A percentile compares a stretch with the other conserved stretches of the same genome.
Evolutionary conservation across 2,888 invertebrate genomes (phyloP).

Genomic region (Ennomos erosarius): DNA sequence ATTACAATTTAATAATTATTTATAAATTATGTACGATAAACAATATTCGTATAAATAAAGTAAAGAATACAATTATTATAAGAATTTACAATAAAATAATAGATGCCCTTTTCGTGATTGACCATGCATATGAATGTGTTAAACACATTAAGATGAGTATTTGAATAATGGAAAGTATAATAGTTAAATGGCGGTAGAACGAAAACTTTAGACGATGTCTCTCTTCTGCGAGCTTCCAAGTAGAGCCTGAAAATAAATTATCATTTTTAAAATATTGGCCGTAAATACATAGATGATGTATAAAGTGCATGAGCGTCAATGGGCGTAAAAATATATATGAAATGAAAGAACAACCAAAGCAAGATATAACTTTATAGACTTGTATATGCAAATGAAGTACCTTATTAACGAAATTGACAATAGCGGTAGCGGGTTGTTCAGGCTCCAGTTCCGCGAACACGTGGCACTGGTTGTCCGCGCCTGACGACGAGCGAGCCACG

Average conservation of each 20-base stretch:
- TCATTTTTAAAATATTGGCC: not conserved
- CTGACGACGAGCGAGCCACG: conserved; percentile 93
- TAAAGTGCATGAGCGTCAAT: not conserved
- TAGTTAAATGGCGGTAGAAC: conserved; percentile 14
- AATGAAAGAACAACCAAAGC: too few species aligned
- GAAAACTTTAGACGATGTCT: conserved; percentile 67
- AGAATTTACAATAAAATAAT: conserved; percentile 36
- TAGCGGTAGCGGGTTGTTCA: conserved; percentile 97
- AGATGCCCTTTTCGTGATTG: conserved; percentile 26
- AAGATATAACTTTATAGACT: too few species aligned
- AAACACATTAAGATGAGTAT: conserved; percentile 49
- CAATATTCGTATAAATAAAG: conserved; percentile 31
- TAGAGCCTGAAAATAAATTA: conserved; percentile 68
- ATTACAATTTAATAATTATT: conserved; percentile 35
- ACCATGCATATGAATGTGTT: conserved; percentile 43
- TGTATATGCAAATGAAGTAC: conserved; percentile 60
- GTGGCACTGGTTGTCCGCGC: conserved; percentile 98
- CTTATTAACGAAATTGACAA: conserved; percentile 95
- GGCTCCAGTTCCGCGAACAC: conserved; percentile 98
- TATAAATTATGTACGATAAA: conserved; percentile 27
- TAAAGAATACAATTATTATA: conserved; percentile 29
- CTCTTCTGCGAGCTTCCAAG: conserved; percentile 76
- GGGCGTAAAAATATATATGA: too few species aligned
- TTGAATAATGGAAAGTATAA: conserved; percentile 31
- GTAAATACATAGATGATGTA: not conserved